These are phyloP conservation scores for Tachysurus fulvidraco DNA, from an alignment of 2,113 vertebrate genomes.

Conservation along the genomic window DNA sequence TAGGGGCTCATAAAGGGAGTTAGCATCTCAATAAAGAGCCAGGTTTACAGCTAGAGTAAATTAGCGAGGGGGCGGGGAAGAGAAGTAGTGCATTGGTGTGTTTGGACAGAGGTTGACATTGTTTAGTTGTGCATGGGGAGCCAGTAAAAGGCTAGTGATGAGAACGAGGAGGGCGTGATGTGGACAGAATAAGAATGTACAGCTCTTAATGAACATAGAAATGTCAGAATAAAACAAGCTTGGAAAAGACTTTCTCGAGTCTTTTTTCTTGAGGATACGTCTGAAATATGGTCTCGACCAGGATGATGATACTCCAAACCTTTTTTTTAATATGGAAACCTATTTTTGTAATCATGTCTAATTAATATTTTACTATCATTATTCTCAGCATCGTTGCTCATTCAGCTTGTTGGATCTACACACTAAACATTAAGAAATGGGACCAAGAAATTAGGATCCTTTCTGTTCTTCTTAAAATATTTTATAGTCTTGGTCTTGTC, in stretches of 20 bases:
- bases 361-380: not conserved
- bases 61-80: slow-evolving; percentile 65
- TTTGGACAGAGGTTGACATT: slow-evolving; percentile 30
- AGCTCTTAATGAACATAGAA: not conserved
- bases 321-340: not conserved
- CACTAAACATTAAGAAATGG: not conserved
- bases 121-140: slow-evolving; percentile 20
- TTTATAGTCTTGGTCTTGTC: not conserved
- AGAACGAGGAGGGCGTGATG: not conserved
- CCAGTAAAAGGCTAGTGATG: slow-evolving; percentile 11
- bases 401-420: not conserved
- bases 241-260: not conserved
- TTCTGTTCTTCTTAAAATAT: not conserved
- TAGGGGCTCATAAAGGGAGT: slow-evolving; percentile 97
- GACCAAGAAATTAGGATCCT: not conserved
- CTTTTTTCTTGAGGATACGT: not conserved
- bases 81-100: slow-evolving; percentile 8
- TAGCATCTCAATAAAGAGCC: slow-evolving; percentile 98
- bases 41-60: slow-evolving; percentile 80
- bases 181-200: not conserved
- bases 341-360: not conserved
- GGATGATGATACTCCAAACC: not conserved
- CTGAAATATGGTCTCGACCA: not conserved
- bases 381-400: not conserved
- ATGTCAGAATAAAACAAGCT: not conserved